phyloP scores from a whole-genome alignment of 2,888 invertebrate genomes.

The Ophion slaviceki region DNA sequence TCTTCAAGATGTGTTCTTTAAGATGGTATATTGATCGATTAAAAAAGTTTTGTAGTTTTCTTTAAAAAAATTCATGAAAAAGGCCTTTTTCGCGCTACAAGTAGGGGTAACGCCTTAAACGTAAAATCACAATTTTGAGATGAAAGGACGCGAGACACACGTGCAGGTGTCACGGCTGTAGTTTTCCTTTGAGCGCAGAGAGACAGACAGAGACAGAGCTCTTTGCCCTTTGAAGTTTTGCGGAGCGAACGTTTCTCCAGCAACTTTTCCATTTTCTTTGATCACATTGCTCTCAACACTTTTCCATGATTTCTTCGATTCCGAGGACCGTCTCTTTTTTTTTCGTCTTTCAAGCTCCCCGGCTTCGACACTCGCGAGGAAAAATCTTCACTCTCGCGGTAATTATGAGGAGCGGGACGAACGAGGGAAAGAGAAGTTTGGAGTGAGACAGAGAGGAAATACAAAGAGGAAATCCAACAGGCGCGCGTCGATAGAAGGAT shows the following conservation, averaged over 20 bases:
- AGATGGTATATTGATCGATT: too few species aligned
- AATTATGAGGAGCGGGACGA: neutral
- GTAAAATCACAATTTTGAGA: slow-evolving; percentile 5
- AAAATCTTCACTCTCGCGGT: slow-evolving; percentile 22
- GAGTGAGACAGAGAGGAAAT: slow-evolving; percentile 9
- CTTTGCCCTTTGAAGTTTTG: slow-evolving; percentile 51
- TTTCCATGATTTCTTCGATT: slow-evolving; percentile 47
- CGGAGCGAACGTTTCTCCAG: slow-evolving; percentile 31
- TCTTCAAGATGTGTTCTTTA: too few species aligned
- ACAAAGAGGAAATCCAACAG: slow-evolving; percentile 41
- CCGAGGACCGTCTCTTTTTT: neutral
- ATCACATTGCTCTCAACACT: slow-evolving; percentile 51
- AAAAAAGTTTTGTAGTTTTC: too few species aligned
- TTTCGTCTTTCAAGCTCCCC: slow-evolving; percentile 8
- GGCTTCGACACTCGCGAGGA: slow-evolving; percentile 33
- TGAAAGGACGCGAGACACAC: slow-evolving; percentile 12
- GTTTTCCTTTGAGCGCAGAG: slow-evolving; percentile 47
- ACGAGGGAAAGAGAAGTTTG: slow-evolving; percentile 16
- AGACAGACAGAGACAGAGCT: neutral
- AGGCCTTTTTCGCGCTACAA: too few species aligned
- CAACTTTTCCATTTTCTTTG: slow-evolving; percentile 56
- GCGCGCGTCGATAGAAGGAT: slow-evolving; percentile 24
- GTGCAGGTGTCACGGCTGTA: slow-evolving; percentile 22
- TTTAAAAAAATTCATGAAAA: too few species aligned
- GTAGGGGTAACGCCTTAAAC: neutral